phyloP scores from a whole-genome alignment of 2,888 invertebrate species.

The Endotricha flammealis region DNA sequence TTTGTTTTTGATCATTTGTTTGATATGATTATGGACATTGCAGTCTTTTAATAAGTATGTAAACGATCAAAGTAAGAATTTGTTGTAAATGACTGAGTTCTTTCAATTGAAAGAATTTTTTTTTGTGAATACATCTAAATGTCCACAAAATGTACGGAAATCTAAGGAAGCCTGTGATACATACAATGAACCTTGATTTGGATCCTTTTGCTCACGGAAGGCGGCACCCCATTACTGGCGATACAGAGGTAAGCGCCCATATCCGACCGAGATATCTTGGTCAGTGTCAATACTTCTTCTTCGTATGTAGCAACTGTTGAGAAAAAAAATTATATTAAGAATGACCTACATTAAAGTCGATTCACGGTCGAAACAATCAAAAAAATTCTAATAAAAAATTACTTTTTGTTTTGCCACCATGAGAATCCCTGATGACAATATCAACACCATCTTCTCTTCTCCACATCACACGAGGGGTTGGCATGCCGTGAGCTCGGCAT shows the following conservation, averaged over 20 bases:
- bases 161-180: constrained; percentile 74
- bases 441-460: constrained; percentile 89
- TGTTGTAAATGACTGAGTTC: too few relatives aligned
- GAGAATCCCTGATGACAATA: constrained; percentile 85
- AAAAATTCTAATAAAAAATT: constrained; percentile 11
- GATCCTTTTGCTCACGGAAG: constrained; percentile 92
- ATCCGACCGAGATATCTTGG: constrained; percentile 90
- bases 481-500: constrained; percentile 87
- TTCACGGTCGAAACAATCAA: constrained; percentile 16
- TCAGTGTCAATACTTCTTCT: constrained; percentile 86
- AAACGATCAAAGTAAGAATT: too few relatives aligned
- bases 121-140: too few relatives aligned
- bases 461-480: constrained; percentile 89
- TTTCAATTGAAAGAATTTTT: too few relatives aligned
- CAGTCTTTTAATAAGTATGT: too few relatives aligned
- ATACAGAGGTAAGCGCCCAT: constrained; percentile 96
- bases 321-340: constrained; percentile 15
- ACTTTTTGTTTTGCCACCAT: constrained; percentile 82
- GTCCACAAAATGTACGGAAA: too few relatives aligned
- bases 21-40: too few relatives aligned
- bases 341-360: constrained; percentile 16
- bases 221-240: constrained; percentile 92
- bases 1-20: too few relatives aligned
- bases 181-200: constrained; percentile 93
- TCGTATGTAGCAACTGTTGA: constrained; percentile 82